These are phyloP conservation scores for Prorops nasuta DNA, from an alignment of 1,140 invertebrate species.

Conservation along the genomic window DNA sequence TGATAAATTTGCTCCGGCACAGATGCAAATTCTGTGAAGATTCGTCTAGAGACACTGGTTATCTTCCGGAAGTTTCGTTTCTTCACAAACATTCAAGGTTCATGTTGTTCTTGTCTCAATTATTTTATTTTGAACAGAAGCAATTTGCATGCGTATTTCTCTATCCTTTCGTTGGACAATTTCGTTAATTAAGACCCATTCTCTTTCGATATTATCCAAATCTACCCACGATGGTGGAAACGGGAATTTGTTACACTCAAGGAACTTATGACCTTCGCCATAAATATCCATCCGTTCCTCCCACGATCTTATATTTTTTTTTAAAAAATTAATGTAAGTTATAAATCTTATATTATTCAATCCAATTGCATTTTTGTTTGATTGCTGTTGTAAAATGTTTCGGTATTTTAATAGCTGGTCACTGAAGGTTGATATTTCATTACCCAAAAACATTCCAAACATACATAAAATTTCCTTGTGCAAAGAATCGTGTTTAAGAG, in stretches of 20 bases:
- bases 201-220: slow-evolving; percentile 98
- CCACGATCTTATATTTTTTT: slow-evolving; percentile 87
- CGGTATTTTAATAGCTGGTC: slow-evolving; percentile 90
- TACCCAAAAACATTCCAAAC: slow-evolving; percentile 89
- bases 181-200: slow-evolving; percentile 99
- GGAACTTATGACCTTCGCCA: slow-evolving; percentile 92
- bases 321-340: slow-evolving; percentile 96
- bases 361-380: slow-evolving; percentile 95
- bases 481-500: slow-evolving; percentile 99
- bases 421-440: slow-evolving; percentile 95
- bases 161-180: slow-evolving; percentile 98
- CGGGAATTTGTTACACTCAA: slow-evolving; percentile 96
- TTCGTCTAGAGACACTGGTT: slow-evolving; percentile 86
- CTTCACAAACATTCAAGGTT: slow-evolving; percentile 95
- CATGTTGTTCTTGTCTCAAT: slow-evolving; percentile 93
- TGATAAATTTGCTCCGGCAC: slow-evolving; percentile 92
- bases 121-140: slow-evolving; percentile 97
- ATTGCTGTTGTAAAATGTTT: slow-evolving; percentile 93
- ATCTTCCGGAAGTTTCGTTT: slow-evolving; percentile 92
- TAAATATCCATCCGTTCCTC: slow-evolving; percentile 80
- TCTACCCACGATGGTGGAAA: slow-evolving; percentile 96
- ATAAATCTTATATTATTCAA: slow-evolving; percentile 98
- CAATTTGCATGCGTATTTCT: slow-evolving; percentile 95
- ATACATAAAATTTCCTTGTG: slow-evolving; percentile 98
- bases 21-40: slow-evolving; percentile 87